Conservation (phyloP, 2,113 vertebrate species). For the Emydocephalus ijimae region DNA sequence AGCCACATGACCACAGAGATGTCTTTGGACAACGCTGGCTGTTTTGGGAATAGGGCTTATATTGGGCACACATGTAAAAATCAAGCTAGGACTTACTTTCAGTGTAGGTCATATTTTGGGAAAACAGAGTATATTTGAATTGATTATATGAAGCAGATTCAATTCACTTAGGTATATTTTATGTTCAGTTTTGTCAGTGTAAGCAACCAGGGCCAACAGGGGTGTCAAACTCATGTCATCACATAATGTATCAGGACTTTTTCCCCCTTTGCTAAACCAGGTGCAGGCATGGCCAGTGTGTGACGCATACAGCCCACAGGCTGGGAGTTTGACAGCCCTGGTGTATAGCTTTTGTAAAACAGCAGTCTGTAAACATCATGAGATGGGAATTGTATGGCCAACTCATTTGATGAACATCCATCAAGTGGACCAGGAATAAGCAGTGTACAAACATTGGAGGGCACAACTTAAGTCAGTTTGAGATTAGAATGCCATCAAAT, state of each 20-base stretch:
- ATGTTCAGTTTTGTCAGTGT: neutral
- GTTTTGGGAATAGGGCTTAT: no score
- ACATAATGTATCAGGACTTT: no score
- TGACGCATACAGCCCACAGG: no score
- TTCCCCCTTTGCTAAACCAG: no score
- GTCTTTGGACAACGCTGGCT: no score
- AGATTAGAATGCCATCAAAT: neutral
- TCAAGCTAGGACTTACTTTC: no score
- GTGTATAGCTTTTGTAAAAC: neutral
- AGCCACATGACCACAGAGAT: no score
- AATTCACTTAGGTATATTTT: neutral
- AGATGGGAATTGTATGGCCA: neutral
- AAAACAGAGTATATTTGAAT: neutral
- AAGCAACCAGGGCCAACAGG: neutral
- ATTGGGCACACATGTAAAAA: no score
- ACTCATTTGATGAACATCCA: neutral
- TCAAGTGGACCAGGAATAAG: neutral
- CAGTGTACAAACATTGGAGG: neutral
- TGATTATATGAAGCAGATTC: neutral
- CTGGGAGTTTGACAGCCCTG: no score
- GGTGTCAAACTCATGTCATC: no score
- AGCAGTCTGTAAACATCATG: neutral
- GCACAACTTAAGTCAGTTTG: neutral
- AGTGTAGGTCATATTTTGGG: no score
- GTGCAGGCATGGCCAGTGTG: no score